phyloP scores from a whole-genome alignment of 2,888 invertebrate genomes.

The Leptodirus hochenwartii region DNA sequence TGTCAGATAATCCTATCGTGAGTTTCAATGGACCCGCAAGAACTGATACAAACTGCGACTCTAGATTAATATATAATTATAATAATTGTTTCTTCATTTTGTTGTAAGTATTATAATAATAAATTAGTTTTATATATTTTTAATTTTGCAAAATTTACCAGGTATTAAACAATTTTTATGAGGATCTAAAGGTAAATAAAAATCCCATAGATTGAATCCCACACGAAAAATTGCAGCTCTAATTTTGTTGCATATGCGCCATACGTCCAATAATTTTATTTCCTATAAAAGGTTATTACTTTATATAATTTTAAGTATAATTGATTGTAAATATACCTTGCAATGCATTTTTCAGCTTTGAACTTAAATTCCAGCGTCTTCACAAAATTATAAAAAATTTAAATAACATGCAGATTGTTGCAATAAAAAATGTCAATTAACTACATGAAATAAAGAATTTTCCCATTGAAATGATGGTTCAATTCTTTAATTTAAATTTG shows the following conservation, averaged over 20 bases:
- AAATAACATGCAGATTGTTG: not conserved
- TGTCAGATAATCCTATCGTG: slow-evolving; percentile 47
- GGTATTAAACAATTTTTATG: slow-evolving; percentile 48
- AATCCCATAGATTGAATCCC: slow-evolving; percentile 51
- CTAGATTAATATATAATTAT: slow-evolving; percentile 24
- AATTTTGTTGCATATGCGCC: slow-evolving; percentile 68
- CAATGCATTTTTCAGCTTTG: slow-evolving; percentile 17
- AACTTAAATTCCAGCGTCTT: too few species aligned
- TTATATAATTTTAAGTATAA: slow-evolving; percentile 3
- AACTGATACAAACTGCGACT: slow-evolving; percentile 53
- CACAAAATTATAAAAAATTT: too few species aligned
- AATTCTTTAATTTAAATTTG: too few species aligned
- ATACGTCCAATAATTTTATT: slow-evolving; percentile 42
- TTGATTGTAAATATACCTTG: slow-evolving; percentile 15
- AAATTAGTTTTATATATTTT: slow-evolving; percentile 1
- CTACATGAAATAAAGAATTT: too few species aligned
- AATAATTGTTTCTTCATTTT: slow-evolving; percentile 4
- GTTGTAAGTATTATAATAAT: slow-evolving; percentile 1
- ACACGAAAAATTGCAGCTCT: slow-evolving; percentile 54
- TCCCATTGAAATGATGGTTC: too few species aligned
- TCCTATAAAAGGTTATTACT: slow-evolving; percentile 16
- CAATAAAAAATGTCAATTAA: not conserved
- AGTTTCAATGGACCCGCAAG: slow-evolving; percentile 47
- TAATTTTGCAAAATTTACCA: slow-evolving; percentile 24
- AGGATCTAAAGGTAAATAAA: slow-evolving; percentile 50